These are phyloP conservation scores for Maconellicoccus hirsutus DNA, from an alignment of 1,140 invertebrate genomes.

Conservation along the genomic window DNA sequence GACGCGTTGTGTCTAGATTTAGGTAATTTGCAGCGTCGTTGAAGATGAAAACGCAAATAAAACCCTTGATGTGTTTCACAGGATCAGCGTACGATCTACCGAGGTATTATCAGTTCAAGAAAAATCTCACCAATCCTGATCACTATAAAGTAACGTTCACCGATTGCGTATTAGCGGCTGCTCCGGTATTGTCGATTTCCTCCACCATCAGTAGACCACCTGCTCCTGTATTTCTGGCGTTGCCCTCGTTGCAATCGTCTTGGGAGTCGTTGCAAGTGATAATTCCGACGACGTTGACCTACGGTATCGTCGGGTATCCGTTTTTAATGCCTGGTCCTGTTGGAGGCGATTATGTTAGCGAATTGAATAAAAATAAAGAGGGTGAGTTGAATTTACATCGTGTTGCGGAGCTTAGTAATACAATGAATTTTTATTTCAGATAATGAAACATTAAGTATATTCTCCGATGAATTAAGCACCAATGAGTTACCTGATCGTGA, in stretches of 20 bases:
- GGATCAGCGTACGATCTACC: slow-evolving; percentile 76
- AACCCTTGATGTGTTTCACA: slow-evolving; percentile 25
- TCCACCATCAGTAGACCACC: slow-evolving; percentile 67
- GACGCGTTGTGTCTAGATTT: slow-evolving; percentile 84
- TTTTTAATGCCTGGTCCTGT: slow-evolving; percentile 87
- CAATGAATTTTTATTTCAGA: neutral
- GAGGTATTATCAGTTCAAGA: slow-evolving; percentile 59
- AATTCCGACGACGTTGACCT: slow-evolving; percentile 73
- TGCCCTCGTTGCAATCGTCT: slow-evolving; percentile 72
- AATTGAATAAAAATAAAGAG: slow-evolving; percentile 7
- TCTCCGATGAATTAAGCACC: neutral
- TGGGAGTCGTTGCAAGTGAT: slow-evolving; percentile 75
- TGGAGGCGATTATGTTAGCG: slow-evolving; percentile 54
- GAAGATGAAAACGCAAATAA: too few relatives aligned
- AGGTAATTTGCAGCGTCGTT: too few relatives aligned
- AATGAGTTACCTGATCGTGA: slow-evolving; percentile 40
- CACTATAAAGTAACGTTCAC: slow-evolving; percentile 63
- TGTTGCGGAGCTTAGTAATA: too few relatives aligned
- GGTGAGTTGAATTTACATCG: neutral
- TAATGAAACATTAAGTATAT: neutral
- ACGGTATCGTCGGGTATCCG: slow-evolving; percentile 78
- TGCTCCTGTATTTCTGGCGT: slow-evolving; percentile 71
- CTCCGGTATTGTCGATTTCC: slow-evolving; percentile 68
- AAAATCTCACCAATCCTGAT: slow-evolving; percentile 62
- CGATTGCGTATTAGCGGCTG: slow-evolving; percentile 36